phyloP scores from a whole-genome alignment of 92 coral and sea anemone species.

The Blastomussa wellsi region DNA sequence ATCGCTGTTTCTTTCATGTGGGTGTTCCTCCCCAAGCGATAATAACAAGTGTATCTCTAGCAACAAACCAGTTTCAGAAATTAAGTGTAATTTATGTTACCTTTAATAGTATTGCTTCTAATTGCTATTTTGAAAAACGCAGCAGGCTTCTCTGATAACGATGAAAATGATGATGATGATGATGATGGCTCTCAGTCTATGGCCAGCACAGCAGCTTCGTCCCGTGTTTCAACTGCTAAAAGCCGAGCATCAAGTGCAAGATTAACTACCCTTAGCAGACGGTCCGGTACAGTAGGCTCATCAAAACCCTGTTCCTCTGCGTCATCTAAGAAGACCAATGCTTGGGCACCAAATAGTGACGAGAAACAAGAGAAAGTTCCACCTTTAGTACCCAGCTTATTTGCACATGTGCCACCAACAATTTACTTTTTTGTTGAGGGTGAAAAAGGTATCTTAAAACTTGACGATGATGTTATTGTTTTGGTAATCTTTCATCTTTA shows the following conservation, averaged over 20 bases:
- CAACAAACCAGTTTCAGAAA: too few species aligned
- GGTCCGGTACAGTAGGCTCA: constrained; percentile 44
- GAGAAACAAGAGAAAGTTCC: constrained; percentile 58
- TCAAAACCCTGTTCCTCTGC: constrained; percentile 21
- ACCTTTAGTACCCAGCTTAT: constrained; percentile 78
- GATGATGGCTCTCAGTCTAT: constrained; percentile 49
- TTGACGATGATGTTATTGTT: too few species aligned
- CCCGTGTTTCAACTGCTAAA: constrained; percentile 66
- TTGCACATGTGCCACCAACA: constrained; percentile 76
- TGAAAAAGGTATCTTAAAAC: constrained; percentile 73
- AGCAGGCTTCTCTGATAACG: constrained; percentile 48
- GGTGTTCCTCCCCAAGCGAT: too few species aligned
- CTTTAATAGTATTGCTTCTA: too few species aligned
- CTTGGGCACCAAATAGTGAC: constrained; percentile 66
- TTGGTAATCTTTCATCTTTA: neutral
- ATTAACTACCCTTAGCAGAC: constrained; percentile 25
- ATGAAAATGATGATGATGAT: constrained; percentile 59
- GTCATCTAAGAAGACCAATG: constrained; percentile 37
- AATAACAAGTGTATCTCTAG: too few species aligned
- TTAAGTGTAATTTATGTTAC: too few species aligned
- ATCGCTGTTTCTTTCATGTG: too few species aligned
- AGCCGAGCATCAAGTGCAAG: constrained; percentile 75
- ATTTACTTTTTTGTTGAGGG: constrained; percentile 86
- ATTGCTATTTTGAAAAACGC: neutral
- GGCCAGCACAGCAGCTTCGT: constrained; percentile 58